Conservation (phyloP, 2,113 vertebrate species). For the Climacteris rufus region DNA sequence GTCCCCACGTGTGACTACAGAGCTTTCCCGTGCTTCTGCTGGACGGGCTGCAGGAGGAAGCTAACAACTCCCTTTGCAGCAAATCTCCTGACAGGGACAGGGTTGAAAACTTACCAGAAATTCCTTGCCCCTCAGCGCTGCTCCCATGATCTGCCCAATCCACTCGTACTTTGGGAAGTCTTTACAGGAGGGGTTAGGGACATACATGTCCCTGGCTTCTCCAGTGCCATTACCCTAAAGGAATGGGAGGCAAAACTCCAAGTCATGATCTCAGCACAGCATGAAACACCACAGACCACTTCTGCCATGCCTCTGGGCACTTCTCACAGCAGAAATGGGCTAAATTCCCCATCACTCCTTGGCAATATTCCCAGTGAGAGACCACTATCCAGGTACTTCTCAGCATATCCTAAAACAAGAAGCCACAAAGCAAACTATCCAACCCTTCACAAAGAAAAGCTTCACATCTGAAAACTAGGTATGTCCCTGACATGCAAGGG, state of each 20-base stretch:
- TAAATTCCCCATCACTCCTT: not conserved
- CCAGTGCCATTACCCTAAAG: conserved; percentile 84
- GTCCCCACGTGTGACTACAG: not conserved
- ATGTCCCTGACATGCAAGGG: not conserved
- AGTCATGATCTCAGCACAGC: not conserved
- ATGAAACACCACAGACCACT: not conserved
- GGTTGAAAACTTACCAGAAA: conserved; percentile 83
- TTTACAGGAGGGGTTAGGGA: conserved; percentile 93
- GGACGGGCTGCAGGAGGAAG: not conserved
- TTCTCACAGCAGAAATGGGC: not conserved
- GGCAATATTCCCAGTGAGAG: not conserved
- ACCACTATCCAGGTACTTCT: not conserved
- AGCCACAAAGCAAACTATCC: not conserved
- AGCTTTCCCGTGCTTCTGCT: not conserved
- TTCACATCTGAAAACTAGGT: not conserved
- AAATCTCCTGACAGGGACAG: not conserved
- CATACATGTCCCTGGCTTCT: conserved; percentile 94
- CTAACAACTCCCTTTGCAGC: not conserved
- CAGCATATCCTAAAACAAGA: not conserved
- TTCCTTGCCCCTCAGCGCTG: conserved; percentile 93
- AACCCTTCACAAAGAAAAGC: not conserved
- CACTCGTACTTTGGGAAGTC: conserved; percentile 93
- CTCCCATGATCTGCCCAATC: conserved; percentile 98
- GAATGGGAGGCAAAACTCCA: not conserved
- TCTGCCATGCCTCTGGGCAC: not conserved